phyloP scores from a whole-genome alignment of 2,113 vertebrate species.

The Dipodomys spectabilis region DNA sequence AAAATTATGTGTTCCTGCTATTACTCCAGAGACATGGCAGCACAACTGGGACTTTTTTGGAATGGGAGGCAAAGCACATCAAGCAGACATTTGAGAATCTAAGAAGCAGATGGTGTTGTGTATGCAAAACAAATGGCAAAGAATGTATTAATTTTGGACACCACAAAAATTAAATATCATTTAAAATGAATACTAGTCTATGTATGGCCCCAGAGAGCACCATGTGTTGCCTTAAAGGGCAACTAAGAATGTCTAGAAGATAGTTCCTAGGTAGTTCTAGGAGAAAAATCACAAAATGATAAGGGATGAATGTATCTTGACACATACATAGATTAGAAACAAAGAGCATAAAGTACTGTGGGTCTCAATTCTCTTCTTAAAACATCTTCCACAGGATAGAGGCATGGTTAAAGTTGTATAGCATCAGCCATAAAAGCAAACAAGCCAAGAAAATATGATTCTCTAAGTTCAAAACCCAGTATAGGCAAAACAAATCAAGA shows the following conservation, averaged over 20 bases:
- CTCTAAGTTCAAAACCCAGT: too few relatives aligned
- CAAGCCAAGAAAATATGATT: too few relatives aligned
- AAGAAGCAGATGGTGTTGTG: slow-evolving; percentile 61
- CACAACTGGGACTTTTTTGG: slow-evolving; percentile 55
- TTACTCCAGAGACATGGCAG: slow-evolving; percentile 40
- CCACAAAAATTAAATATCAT: slow-evolving; percentile 43
- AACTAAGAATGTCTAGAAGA: not conserved
- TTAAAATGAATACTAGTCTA: not conserved
- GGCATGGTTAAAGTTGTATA: too few relatives aligned
- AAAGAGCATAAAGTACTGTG: not conserved
- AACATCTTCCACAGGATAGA: not conserved
- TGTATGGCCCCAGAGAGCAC: not conserved
- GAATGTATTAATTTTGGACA: slow-evolving; percentile 62
- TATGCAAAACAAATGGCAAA: slow-evolving; percentile 49
- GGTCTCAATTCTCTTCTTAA: not conserved
- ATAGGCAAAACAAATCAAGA: too few relatives aligned
- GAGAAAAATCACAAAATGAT: not conserved
- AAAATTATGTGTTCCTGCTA: slow-evolving; percentile 34
- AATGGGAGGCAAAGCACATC: slow-evolving; percentile 50
- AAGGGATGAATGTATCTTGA: not conserved
- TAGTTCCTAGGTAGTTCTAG: not conserved
- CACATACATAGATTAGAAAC: not conserved
- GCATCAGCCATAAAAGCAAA: too few relatives aligned
- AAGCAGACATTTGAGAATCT: slow-evolving; percentile 60
- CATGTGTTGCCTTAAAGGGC: not conserved